Evolutionary conservation across 2,888 invertebrate genomes (phyloP).

Genomic region (Lasioglossum zephyrum): DNA sequence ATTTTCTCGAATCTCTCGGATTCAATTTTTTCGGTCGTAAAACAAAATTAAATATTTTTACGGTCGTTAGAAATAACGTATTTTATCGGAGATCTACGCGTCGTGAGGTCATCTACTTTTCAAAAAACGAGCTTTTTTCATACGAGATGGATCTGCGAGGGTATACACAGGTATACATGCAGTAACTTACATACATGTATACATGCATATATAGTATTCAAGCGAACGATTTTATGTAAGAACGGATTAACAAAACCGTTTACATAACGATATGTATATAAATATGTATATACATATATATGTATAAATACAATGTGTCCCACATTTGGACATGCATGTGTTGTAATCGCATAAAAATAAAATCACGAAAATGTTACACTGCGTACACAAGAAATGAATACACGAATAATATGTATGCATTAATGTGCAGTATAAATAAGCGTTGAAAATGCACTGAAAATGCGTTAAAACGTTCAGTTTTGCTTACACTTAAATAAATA

Average conservation of each 20-base stretch:
- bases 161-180: no score
- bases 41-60: background rate
- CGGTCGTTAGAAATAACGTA: background rate
- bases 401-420: background rate
- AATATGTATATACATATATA: no score
- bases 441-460: background rate
- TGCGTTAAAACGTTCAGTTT: background rate
- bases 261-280: background rate
- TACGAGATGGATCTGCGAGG: background rate
- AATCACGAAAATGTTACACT: background rate
- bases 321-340: background rate
- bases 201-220: no score
- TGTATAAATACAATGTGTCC: background rate
- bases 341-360: slow-evolving; percentile 5
- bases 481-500: background rate
- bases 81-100: background rate
- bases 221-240: background rate
- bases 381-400: background rate
- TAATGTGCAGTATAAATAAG: background rate
- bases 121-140: background rate
- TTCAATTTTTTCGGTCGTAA: background rate
- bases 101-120: background rate
- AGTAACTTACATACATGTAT: background rate
- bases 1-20: background rate
- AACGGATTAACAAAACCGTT: background rate